Evolutionary conservation across 92 coral and sea anemone genomes (phyloP), one percentile per base, ranked within the genome.

Genomic region (Epizoanthus illoricatus): DNA sequence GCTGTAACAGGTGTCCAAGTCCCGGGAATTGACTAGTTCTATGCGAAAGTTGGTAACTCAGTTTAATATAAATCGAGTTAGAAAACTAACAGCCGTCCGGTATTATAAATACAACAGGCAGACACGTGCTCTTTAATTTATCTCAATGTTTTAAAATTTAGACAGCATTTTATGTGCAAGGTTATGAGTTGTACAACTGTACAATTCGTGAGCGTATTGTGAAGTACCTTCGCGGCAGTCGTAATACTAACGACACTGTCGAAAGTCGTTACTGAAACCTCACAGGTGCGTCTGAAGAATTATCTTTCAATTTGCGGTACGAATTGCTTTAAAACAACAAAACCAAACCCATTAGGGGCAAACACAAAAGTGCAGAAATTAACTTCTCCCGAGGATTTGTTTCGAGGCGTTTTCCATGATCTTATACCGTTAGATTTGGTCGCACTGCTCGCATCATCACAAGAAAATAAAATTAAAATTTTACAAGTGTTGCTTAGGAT

Each of bases 381-480:
- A 47, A 42, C 82, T 61, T 33, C 71, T n/a, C 7, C 69, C 28
- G 70, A 52, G 82, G 70, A 78, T 59, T 43, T 58, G 52, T 78
- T 78, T 69, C 82, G 71, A 78, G 82, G 16, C 10, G 45, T 19
- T 63, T 64, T 39, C 24, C 28, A 78, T 78, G 82, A 78, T 47
- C 82, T 78, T 62, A 78, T 78, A 62, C 76, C 39, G 52, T 71
- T 70, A 45, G 65, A 54, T 63, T 43, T 71, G 3, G 67, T 59
- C 47, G 82, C 71, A 42, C 71, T 61, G 18, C 5, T 78, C 82
- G 49, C 94, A 93, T 93, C 91, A 74, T 74, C 81, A 74, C 88
- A 73, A 90, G 88, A 90, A 80, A 81, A 71, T 59, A 74, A 80
- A 92, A 90, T 92, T 90, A 85, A 90, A 85, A 45, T 91, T 92